Evolutionary conservation across 2,113 vertebrate species (phyloP).

Genomic region (Oxyruncus cristatus): DNA sequence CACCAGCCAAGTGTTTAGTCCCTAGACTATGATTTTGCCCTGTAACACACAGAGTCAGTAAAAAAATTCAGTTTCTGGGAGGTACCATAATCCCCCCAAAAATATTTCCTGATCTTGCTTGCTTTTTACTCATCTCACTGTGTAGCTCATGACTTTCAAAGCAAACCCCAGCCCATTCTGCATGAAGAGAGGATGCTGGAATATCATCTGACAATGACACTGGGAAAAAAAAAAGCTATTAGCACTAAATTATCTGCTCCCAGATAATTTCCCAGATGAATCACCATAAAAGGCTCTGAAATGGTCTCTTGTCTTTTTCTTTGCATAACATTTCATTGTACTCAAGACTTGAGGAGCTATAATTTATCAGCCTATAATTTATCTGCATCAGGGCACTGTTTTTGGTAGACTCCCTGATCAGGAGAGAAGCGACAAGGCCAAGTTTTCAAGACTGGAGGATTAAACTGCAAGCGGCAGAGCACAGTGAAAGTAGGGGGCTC

Average conservation of each 20-base stretch:
- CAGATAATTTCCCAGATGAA: slow-evolving; percentile 58
- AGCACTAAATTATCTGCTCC: slow-evolving; percentile 48
- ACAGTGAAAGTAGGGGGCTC: not conserved
- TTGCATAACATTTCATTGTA: not conserved
- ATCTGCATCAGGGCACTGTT: not conserved
- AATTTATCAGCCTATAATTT: slow-evolving; percentile 11
- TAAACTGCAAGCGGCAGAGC: not conserved
- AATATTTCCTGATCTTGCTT: not conserved
- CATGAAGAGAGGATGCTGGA: not conserved
- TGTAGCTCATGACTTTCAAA: not conserved
- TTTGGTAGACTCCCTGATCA: not conserved
- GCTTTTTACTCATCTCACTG: not conserved
- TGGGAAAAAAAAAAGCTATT: not conserved
- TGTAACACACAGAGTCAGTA: not conserved
- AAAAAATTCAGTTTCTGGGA: not conserved
- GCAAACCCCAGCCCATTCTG: not conserved
- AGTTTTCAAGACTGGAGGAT: not conserved
- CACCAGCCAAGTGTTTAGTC: not conserved
- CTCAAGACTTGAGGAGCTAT: not conserved
- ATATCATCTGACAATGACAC: not conserved
- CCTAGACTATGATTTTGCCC: not conserved
- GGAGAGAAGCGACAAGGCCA: not conserved
- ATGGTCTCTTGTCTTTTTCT: slow-evolving; percentile 1
- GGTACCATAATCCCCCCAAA: not conserved
- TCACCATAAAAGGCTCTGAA: slow-evolving; percentile 41